Percentiles rank a stretch among this genome's conserved stretches.
These are phyloP conservation scores for Lycopodina hypogea DNA, from an alignment of 37 sponge, comb jelly and placozoan genomes.

Conservation along the genomic window DNA sequence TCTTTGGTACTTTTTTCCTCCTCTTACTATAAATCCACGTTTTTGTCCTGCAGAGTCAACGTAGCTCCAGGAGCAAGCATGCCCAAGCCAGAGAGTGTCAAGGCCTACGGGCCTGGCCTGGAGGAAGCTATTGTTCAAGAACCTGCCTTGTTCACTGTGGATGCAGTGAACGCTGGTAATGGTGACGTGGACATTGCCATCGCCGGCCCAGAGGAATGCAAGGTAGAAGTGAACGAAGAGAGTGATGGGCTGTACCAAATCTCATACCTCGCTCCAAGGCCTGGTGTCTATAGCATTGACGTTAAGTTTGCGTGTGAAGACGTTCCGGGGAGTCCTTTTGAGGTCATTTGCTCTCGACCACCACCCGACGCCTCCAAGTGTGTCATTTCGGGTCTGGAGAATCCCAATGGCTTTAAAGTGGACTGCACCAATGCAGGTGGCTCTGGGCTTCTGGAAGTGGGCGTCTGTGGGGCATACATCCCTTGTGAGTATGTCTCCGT, in stretches of 20 bases:
- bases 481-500: constrained; percentile 74
- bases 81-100: constrained; percentile 56
- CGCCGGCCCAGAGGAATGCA: constrained; percentile 55
- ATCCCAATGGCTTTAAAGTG: constrained; percentile 38
- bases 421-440: constrained; percentile 80
- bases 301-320: constrained; percentile 75
- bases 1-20: too few relatives aligned
- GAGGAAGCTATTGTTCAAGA: constrained; percentile 56
- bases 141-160: constrained; percentile 64
- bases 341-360: constrained; percentile 46
- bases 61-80: constrained; percentile 40
- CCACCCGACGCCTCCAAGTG: constrained; percentile 80
- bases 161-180: constrained; percentile 76
- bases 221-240: constrained; percentile 31
- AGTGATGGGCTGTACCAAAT: constrained; percentile 34
- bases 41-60: constrained; percentile 2
- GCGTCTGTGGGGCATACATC: constrained; percentile 59
- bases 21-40: background rate
- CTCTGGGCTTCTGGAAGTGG: constrained; percentile 72
- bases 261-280: constrained; percentile 54
- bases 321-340: constrained; percentile 76
- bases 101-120: constrained; percentile 86
- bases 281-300: constrained; percentile 73
- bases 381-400: constrained; percentile 28
- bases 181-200: constrained; percentile 65